Conservation (phyloP, 2,113 vertebrate genomes). For the Stigmatopora argus region DNA sequence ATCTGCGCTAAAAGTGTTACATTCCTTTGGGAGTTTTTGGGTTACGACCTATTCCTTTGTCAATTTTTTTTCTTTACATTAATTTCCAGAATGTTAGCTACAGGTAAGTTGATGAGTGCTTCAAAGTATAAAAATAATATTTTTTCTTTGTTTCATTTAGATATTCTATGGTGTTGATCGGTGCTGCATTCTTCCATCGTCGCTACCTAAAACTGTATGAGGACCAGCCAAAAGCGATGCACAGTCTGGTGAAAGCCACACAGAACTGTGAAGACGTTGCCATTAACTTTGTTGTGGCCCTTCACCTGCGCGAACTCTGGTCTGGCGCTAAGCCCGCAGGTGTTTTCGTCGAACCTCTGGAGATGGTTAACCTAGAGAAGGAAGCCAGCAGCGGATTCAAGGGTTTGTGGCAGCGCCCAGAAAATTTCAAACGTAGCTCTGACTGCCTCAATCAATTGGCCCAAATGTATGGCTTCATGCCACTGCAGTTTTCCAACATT, state of each 20-base stretch:
- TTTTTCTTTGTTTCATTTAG: slow-evolving; percentile 29
- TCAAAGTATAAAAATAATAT: too few relatives aligned
- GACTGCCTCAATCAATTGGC: slow-evolving; percentile 81
- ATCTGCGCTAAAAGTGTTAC: too few relatives aligned
- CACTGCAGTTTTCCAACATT: slow-evolving; percentile 86
- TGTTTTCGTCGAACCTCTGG: slow-evolving; percentile 87
- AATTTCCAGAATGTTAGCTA: too few relatives aligned
- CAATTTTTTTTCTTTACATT: too few relatives aligned
- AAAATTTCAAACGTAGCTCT: slow-evolving; percentile 89
- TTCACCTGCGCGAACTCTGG: slow-evolving; percentile 48
- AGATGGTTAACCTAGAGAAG: slow-evolving; percentile 85
- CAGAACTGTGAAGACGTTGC: slow-evolving; percentile 95
- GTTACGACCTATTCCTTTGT: too few relatives aligned
- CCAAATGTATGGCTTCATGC: slow-evolving; percentile 69
- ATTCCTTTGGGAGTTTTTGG: too few relatives aligned
- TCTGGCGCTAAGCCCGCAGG: slow-evolving; percentile 72
- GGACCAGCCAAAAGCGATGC: slow-evolving; percentile 75
- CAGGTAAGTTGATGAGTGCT: too few relatives aligned
- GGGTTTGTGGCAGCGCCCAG: slow-evolving; percentile 92
- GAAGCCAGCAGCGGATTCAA: slow-evolving; percentile 82
- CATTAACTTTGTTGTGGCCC: slow-evolving; percentile 85
- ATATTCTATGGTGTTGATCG: slow-evolving; percentile 91
- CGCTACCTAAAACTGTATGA: slow-evolving; percentile 84
- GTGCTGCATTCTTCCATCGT: slow-evolving; percentile 84
- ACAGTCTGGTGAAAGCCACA: slow-evolving; percentile 80